A percentile compares a stretch with the other conserved stretches of the same genome.
These are phyloP conservation scores for Mustela lutreola DNA, from an alignment of 2,113 vertebrate genomes.

Conservation along the genomic window DNA sequence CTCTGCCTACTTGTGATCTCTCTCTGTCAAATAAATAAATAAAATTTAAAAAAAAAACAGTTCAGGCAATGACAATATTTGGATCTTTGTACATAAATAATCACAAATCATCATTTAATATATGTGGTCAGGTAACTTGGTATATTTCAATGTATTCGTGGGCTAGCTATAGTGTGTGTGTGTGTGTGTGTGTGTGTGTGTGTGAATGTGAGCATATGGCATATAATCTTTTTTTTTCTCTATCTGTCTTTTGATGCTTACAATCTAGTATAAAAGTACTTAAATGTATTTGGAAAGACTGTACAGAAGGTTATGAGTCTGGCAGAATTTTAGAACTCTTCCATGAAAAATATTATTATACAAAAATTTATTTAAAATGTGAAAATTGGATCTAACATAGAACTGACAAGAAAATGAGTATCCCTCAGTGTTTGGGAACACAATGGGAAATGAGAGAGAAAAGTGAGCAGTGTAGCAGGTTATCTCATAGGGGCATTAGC, in stretches of 20 bases:
- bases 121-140: not conserved
- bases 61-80: not conserved
- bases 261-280: not conserved
- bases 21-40: too few relatives aligned
- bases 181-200: not conserved
- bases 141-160: not conserved
- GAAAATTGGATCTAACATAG: not conserved
- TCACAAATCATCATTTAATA: not conserved
- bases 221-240: not conserved
- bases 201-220: not conserved
- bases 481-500: rapidly evolving
- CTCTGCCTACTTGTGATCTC: too few relatives aligned
- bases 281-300: not conserved
- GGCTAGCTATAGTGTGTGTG: not conserved
- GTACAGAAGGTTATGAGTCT: not conserved
- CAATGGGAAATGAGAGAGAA: not conserved
- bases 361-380: not conserved
- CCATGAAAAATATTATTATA: not conserved
- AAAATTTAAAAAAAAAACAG: not conserved
- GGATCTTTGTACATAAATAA: not conserved
- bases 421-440: not conserved
- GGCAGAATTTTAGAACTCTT: not conserved
- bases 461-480: not conserved
- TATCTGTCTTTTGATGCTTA: not conserved
- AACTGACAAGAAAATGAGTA: not conserved